Percentiles rank a stretch among this genome's conserved stretches.
These are phyloP conservation scores for Cantharis rustica DNA, from an alignment of 2,888 invertebrate species.

Conservation along the genomic window DNA sequence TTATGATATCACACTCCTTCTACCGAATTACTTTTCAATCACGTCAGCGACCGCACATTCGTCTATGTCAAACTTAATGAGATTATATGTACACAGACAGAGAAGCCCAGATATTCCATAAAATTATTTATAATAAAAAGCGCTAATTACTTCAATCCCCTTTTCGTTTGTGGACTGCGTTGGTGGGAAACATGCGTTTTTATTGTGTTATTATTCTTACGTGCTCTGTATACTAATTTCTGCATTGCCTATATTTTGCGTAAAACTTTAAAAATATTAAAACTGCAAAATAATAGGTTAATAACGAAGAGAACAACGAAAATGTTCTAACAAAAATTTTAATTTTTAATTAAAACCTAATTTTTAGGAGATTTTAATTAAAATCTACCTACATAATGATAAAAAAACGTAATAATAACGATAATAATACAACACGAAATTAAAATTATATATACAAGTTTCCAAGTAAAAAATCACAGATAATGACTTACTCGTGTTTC, in stretches of 20 bases:
- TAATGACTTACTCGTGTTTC: no score
- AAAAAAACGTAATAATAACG: no score
- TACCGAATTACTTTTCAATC: slow-evolving; percentile 31
- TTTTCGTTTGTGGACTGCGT: slow-evolving; percentile 7
- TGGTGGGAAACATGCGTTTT: slow-evolving; percentile 7
- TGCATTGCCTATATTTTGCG: neutral
- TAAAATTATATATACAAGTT: no score
- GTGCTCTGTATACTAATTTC: neutral
- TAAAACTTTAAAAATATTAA: neutral
- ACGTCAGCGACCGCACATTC: slow-evolving; percentile 31
- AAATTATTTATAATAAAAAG: slow-evolving; percentile 18
- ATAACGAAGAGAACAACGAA: neutral
- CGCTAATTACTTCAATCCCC: slow-evolving; percentile 8
- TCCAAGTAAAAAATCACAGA: no score
- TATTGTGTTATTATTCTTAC: slow-evolving; percentile 6
- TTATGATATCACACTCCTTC: slow-evolving; percentile 35
- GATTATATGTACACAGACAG: slow-evolving; percentile 12
- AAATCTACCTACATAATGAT: no score
- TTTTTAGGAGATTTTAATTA: no score
- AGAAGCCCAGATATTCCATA: slow-evolving; percentile 14
- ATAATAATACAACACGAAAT: no score
- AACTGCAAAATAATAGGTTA: neutral
- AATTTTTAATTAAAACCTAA: no score
- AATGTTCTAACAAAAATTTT: no score
- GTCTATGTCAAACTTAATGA: slow-evolving; percentile 26